phyloP scores from a whole-genome alignment of 1,140 invertebrate species.

The Diorhabda sublineata region DNA sequence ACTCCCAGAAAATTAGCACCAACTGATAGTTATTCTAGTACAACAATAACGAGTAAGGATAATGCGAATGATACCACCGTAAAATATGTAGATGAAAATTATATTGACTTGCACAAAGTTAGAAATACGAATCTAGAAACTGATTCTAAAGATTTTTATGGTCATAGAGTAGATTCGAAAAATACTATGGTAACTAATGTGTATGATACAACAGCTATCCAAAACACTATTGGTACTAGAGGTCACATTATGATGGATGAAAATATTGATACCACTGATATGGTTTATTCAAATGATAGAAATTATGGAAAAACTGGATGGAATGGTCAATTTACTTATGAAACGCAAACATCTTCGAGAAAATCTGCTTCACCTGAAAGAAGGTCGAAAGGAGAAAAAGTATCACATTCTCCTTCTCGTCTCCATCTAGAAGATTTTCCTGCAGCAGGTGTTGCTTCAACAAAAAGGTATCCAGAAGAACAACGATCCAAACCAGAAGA shows the following conservation, averaged over 20 bases:
- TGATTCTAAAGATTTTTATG: conserved; percentile 40
- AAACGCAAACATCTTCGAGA: conserved; percentile 23
- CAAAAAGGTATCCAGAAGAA: conserved; percentile 1
- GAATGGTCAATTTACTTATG: conserved; percentile 43
- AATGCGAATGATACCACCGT: background rate
- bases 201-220: conserved; percentile 39
- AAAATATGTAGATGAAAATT: conserved; percentile 31
- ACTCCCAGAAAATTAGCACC: conserved; percentile 3
- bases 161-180: conserved; percentile 34
- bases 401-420: background rate
- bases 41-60: background rate
- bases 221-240: conserved; percentile 41
- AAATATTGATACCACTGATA: conserved; percentile 34
- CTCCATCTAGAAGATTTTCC: conserved; percentile 3
- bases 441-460: background rate
- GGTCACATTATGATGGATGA: conserved; percentile 38
- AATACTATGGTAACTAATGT: conserved; percentile 36
- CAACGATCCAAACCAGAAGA: background rate
- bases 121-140: conserved; percentile 15
- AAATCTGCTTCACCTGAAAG: background rate
- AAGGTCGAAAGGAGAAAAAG: background rate
- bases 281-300: conserved; percentile 42
- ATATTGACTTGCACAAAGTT: conserved; percentile 31
- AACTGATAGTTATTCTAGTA: background rate
- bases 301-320: conserved; percentile 43